These are phyloP conservation scores for Neostethus bicornis DNA, from an alignment of 2,797 vertebrate genomes.

Conservation along the genomic window DNA sequence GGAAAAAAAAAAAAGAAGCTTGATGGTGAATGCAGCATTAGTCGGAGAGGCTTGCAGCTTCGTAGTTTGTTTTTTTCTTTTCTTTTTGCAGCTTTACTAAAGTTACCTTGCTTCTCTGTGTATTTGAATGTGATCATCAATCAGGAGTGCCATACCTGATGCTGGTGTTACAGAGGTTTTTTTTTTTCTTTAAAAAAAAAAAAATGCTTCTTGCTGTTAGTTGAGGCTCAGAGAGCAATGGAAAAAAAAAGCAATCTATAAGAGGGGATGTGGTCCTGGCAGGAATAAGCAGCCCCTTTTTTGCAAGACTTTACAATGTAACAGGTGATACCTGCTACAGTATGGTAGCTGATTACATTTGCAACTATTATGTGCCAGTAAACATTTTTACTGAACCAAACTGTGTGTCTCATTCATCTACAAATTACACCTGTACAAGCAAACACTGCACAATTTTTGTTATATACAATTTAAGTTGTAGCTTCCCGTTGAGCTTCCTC, in stretches of 20 bases:
- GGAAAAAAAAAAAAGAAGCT: slow-evolving; percentile 44
- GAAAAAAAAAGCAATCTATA: slow-evolving; percentile 68
- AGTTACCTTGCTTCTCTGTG: slow-evolving; percentile 70
- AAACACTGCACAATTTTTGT: no score
- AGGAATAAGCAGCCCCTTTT: slow-evolving; percentile 48
- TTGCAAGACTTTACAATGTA: slow-evolving; percentile 73
- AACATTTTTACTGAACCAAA: slow-evolving; percentile 74
- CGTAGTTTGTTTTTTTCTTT: slow-evolving; percentile 72
- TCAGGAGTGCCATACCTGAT: slow-evolving; percentile 77
- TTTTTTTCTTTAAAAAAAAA: slow-evolving; percentile 4
- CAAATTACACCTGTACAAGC: background rate
- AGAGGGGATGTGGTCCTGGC: slow-evolving; percentile 54
- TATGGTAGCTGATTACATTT: slow-evolving; percentile 76
- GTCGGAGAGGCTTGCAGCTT: slow-evolving; percentile 68
- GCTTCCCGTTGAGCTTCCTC: no score
- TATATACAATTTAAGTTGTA: no score
- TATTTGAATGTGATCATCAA: slow-evolving; percentile 79
- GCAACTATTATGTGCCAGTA: slow-evolving; percentile 78
- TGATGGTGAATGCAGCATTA: slow-evolving; percentile 67
- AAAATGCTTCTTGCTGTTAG: slow-evolving; percentile 59
- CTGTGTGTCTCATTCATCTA: slow-evolving; percentile 23
- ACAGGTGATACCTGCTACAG: slow-evolving; percentile 73
- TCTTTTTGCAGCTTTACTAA: slow-evolving; percentile 75
- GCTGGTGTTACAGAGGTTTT: slow-evolving; percentile 51
- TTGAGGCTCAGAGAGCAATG: slow-evolving; percentile 59